Conservation (phyloP, 2,797 vertebrate genomes). For the Cynodonichthys magdalenae region DNA sequence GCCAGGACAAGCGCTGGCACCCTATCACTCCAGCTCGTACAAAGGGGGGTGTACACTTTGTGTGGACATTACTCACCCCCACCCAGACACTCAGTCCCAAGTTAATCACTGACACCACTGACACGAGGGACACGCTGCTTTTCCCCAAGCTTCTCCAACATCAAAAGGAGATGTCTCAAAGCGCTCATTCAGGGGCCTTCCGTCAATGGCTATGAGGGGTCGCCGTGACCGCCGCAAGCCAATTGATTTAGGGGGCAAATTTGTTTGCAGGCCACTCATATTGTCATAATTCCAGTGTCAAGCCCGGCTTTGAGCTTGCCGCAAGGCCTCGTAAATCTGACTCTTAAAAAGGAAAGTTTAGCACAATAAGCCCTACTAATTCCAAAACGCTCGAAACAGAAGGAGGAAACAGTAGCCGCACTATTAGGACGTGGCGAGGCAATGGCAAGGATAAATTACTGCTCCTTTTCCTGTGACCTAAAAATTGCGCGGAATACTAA, state of each 20-base stretch:
- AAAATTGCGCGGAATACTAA: slow-evolving; percentile 64
- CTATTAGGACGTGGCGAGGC: slow-evolving; percentile 62
- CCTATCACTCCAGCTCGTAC: slow-evolving; percentile 48
- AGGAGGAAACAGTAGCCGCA: slow-evolving; percentile 53
- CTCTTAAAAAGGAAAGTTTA: slow-evolving; percentile 50
- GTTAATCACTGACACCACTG: slow-evolving; percentile 63
- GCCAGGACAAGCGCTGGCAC: slow-evolving; percentile 6
- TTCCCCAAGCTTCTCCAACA: slow-evolving; percentile 58
- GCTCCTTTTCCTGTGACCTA: slow-evolving; percentile 58
- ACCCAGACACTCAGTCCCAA: slow-evolving; percentile 45
- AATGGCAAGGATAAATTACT: slow-evolving; percentile 68
- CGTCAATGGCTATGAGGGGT: slow-evolving; percentile 33
- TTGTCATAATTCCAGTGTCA: slow-evolving; percentile 64
- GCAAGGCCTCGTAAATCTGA: slow-evolving; percentile 40
- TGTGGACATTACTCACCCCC: slow-evolving; percentile 49
- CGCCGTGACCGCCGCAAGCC: slow-evolving; percentile 40
- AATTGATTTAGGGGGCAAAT: slow-evolving; percentile 40
- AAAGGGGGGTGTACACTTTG: slow-evolving; percentile 60
- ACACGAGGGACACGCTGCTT: slow-evolving; percentile 54
- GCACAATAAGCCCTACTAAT: slow-evolving; percentile 55
- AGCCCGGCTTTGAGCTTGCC: slow-evolving; percentile 35
- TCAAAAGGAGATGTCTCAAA: slow-evolving; percentile 65
- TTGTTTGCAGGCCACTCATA: slow-evolving; percentile 47
- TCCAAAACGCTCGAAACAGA: slow-evolving; percentile 11
- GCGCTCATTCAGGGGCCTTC: slow-evolving; percentile 60